These are phyloP conservation scores for Cataglyphis livida DNA, from an alignment of 2,888 invertebrate species.

Conservation along the genomic window DNA sequence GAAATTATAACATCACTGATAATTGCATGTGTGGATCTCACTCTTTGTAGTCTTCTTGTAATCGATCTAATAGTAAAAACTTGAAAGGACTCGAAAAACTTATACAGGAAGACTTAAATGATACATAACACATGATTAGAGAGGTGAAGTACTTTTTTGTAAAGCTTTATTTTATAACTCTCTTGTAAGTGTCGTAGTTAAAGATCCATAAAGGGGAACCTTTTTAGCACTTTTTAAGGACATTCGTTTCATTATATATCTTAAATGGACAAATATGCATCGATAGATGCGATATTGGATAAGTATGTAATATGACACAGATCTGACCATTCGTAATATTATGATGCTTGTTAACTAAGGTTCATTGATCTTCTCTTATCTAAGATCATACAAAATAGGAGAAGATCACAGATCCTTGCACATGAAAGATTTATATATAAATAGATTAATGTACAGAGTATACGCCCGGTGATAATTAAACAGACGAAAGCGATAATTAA, in stretches of 20 bases:
- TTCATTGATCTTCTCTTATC: conserved; percentile 76
- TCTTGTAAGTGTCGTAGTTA: conserved; percentile 56
- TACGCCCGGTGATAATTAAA: conserved; percentile 78
- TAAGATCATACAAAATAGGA: conserved; percentile 46
- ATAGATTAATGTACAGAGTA: conserved; percentile 83
- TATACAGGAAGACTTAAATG: conserved; percentile 57
- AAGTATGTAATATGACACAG: conserved; percentile 68
- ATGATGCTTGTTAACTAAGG: conserved; percentile 81
- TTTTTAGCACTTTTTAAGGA: conserved; percentile 55
- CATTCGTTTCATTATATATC: conserved; percentile 48
- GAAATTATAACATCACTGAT: conserved; percentile 57
- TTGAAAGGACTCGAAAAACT: conserved; percentile 43
- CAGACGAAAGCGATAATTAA: conserved; percentile 56
- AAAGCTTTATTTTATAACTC: conserved; percentile 67
- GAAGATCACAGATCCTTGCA: conserved; percentile 76
- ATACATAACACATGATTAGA: conserved; percentile 46
- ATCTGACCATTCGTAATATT: conserved; percentile 79
- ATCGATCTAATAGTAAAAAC: conserved; percentile 55
- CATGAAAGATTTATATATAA: conserved; percentile 84
- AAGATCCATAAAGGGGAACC: conserved; percentile 32
- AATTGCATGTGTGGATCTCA: conserved; percentile 68
- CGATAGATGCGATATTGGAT: conserved; percentile 64
- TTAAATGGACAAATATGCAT: conserved; percentile 61
- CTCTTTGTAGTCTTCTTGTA: conserved; percentile 64
- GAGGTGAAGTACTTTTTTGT: conserved; percentile 61